Conservation (phyloP, 2,113 vertebrate species). For the Narcine bancroftii region DNA sequence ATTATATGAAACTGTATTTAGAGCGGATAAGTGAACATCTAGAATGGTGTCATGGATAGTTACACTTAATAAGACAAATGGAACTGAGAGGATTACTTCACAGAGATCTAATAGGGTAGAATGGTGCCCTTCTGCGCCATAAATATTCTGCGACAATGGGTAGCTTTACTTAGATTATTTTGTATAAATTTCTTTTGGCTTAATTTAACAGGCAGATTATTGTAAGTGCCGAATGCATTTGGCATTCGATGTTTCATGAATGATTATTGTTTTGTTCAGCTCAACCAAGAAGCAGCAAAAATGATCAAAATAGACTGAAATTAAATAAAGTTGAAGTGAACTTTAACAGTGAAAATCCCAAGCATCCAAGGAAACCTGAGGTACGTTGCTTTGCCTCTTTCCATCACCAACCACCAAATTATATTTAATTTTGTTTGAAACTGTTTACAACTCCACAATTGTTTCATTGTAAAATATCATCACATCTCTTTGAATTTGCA, state of each 20-base stretch:
- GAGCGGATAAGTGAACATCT: background rate
- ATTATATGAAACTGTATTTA: background rate
- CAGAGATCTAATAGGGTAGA: too few relatives aligned
- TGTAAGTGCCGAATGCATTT: background rate
- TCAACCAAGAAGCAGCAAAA: background rate
- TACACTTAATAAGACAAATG: background rate
- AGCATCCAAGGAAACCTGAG: background rate
- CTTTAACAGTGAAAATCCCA: background rate
- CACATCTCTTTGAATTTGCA: background rate
- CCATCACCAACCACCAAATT: background rate
- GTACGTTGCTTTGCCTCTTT: background rate
- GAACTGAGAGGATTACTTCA: too few relatives aligned
- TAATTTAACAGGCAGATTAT: background rate
- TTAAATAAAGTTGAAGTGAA: background rate
- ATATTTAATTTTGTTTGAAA: background rate
- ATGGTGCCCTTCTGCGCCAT: too few relatives aligned
- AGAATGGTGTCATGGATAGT: background rate
- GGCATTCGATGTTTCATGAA: background rate
- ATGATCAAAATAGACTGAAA: background rate
- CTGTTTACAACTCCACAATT: background rate
- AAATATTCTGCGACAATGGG: too few relatives aligned
- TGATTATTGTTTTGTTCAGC: slow-evolving; percentile 11
- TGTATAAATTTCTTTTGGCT: background rate
- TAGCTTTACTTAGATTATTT: too few relatives aligned
- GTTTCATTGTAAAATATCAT: background rate